phyloP scores from a whole-genome alignment of 30 jellyfish, hydroid and myxozoan genomes.

The Hydra vulgaris region DNA sequence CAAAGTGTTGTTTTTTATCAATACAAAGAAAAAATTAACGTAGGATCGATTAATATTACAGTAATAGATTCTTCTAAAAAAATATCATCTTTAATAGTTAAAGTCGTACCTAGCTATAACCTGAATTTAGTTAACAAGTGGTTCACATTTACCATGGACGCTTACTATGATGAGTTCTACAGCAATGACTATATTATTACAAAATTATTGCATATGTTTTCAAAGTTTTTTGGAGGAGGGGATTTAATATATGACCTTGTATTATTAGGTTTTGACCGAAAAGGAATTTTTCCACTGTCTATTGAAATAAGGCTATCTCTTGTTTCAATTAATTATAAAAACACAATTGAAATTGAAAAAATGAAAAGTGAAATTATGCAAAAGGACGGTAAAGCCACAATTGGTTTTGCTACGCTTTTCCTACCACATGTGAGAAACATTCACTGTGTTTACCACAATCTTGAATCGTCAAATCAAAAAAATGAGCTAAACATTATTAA shows the following conservation, averaged over 20 bases:
- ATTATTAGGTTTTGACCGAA: not conserved
- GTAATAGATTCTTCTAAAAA: not conserved
- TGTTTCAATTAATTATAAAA: not conserved
- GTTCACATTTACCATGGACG: not conserved
- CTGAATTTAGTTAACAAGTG: not conserved
- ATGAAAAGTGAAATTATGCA: not conserved
- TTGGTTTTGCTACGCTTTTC: not conserved
- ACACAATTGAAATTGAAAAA: not conserved
- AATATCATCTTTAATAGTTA: not conserved
- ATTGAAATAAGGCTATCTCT: not conserved
- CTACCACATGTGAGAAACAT: not conserved
- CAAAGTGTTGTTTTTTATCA: slow-evolving; percentile 8
- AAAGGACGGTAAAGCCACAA: not conserved
- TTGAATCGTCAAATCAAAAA: too few relatives aligned
- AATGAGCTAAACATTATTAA: not conserved
- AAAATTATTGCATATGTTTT: not conserved
- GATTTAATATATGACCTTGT: not conserved
- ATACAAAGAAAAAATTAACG: not conserved
- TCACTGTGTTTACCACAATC: not conserved
- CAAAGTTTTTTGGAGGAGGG: not conserved
- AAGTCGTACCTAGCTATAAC: not conserved
- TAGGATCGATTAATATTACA: not conserved
- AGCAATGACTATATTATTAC: not conserved
- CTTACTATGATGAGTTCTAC: not conserved
- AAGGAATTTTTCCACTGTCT: not conserved